These are phyloP conservation scores for Drosophila mulleri DNA, from an alignment of 2,888 invertebrate species.

Conservation along the genomic window DNA sequence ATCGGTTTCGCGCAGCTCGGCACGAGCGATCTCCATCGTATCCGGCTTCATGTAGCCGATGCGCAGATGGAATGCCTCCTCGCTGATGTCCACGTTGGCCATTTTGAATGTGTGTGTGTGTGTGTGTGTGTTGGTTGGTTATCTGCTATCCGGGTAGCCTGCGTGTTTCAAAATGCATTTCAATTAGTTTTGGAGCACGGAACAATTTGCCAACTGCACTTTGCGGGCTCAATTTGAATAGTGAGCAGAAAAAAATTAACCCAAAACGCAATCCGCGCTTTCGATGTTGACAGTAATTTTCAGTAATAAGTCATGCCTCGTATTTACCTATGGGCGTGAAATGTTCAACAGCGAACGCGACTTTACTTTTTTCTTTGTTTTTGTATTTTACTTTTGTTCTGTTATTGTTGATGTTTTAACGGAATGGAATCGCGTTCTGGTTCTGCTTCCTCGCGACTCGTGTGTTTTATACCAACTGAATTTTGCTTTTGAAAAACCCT, in stretches of 20 bases:
- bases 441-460: conserved; percentile 73
- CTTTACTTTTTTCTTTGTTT: conserved; percentile 5
- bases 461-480: conserved; percentile 78
- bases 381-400: conserved; percentile 10
- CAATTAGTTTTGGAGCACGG: conserved; percentile 40
- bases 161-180: conserved; percentile 62
- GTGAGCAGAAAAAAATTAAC: background rate
- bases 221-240: conserved; percentile 27
- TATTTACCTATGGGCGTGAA: conserved; percentile 58
- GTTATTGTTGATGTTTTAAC: conserved; percentile 34
- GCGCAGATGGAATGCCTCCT: conserved; percentile 87
- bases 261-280: conserved; percentile 17
- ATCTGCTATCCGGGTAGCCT: conserved; percentile 33
- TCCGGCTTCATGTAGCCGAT: conserved; percentile 87
- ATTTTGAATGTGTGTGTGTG: conserved; percentile 41
- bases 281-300: conserved; percentile 42
- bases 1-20: conserved; percentile 90
- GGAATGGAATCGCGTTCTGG: conserved; percentile 55
- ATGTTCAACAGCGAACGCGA: conserved; percentile 27
- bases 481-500: conserved; percentile 74
- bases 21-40: conserved; percentile 87
- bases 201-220: conserved; percentile 43
- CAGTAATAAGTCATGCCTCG: conserved; percentile 55
- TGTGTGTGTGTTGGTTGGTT: conserved; percentile 20
- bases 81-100: conserved; percentile 81